A percentile compares a stretch with the other conserved stretches of the same genome.
These are phyloP conservation scores for Penaeus indicus DNA, from an alignment of 1,140 invertebrate species.

Conservation along the genomic window DNA sequence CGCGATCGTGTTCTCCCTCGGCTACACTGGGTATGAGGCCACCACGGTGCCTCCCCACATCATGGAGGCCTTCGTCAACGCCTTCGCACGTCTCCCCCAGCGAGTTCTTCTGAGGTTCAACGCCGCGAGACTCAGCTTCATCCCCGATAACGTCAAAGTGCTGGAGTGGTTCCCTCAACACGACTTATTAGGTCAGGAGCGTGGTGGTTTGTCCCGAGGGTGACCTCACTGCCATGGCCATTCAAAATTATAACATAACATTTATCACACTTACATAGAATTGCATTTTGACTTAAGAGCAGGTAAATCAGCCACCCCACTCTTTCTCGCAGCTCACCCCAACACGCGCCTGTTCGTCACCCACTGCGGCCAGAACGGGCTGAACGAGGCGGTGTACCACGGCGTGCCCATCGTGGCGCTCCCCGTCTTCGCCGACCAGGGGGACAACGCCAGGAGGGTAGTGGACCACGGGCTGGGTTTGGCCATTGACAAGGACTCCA, in stretches of 20 bases:
- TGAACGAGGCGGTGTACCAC: constrained; percentile 72
- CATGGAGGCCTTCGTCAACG: constrained; percentile 45
- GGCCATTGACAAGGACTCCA: constrained; percentile 53
- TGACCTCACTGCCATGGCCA: not conserved
- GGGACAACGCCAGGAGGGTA: constrained; percentile 69
- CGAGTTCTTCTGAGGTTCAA: constrained; percentile 63
- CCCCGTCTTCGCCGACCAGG: constrained; percentile 69
- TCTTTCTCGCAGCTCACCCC: constrained; percentile 66
- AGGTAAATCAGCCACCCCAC: not conserved
- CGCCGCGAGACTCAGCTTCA: constrained; percentile 24
- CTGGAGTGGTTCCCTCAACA: constrained; percentile 61
- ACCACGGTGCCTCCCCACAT: constrained; percentile 48
- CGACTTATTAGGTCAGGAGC: constrained; percentile 59
- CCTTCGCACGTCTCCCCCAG: constrained; percentile 56
- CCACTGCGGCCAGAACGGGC: constrained; percentile 71
- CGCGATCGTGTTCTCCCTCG: constrained; percentile 60
- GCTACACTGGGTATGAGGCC: constrained; percentile 61
- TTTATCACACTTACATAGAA: too few relatives aligned
- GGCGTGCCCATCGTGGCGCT: constrained; percentile 70
- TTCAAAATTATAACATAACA: not conserved
- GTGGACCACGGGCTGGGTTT: constrained; percentile 65
- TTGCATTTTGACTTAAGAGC: too few relatives aligned
- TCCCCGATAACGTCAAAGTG: constrained; percentile 62
- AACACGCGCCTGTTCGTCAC: constrained; percentile 70
- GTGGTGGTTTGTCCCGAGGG: not conserved